Evolutionary conservation across 2,888 invertebrate species (phyloP).

Genomic region (Physocephala rufipes): DNA sequence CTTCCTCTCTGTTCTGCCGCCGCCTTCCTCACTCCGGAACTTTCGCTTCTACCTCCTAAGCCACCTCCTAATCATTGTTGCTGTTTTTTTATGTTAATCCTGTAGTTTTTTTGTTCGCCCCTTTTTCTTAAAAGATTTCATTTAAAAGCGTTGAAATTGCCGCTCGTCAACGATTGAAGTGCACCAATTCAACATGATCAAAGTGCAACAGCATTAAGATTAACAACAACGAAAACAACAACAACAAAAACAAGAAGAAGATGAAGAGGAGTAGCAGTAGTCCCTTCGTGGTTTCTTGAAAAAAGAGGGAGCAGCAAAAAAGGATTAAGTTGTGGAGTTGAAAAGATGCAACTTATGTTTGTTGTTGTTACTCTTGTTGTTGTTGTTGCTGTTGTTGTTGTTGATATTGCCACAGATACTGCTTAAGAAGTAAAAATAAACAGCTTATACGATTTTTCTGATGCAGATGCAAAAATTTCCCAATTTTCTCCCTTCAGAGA

Average conservation of each 20-base stretch:
- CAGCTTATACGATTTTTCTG: too few species aligned
- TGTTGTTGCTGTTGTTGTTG: background rate
- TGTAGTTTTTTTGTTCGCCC: too few species aligned
- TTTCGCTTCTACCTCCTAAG: too few species aligned
- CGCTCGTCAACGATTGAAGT: slow-evolving; percentile 11
- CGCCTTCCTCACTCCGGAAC: too few species aligned
- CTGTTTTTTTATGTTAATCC: too few species aligned
- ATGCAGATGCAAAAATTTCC: too few species aligned
- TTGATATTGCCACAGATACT: background rate
- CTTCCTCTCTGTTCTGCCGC: background rate
- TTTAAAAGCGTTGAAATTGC: background rate
- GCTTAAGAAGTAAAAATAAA: background rate
- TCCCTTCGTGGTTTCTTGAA: background rate
- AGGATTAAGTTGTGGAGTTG: slow-evolving; percentile 2
- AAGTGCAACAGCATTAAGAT: slow-evolving; percentile 8
- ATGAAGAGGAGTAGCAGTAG: background rate
- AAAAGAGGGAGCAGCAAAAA: background rate
- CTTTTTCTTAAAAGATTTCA: too few species aligned
- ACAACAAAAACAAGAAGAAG: background rate
- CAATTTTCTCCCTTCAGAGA: too few species aligned
- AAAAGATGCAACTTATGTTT: background rate
- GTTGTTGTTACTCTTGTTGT: background rate
- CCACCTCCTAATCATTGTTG: too few species aligned
- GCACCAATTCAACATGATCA: slow-evolving; percentile 1
- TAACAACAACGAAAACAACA: slow-evolving; percentile 1